Base-by-base conservation (phyloP, 2,888 invertebrate species). In the Sinodicranocentrus sp. region DNA sequence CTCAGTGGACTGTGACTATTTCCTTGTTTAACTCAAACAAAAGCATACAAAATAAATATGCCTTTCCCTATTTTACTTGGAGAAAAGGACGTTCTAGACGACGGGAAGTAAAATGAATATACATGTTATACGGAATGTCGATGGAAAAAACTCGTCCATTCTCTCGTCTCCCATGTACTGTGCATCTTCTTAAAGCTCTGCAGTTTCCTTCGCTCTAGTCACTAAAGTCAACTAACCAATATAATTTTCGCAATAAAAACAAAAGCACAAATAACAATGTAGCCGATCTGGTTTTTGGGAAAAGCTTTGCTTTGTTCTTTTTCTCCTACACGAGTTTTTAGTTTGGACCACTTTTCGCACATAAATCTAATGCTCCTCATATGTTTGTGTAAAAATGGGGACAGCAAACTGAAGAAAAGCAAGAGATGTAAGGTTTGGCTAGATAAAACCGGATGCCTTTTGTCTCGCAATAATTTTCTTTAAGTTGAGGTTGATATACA, bases 11-110 rank as follows among this genome's bases (percentile, higher is more conserved):
- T 61, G 82, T 75, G 68, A 82, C 82, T 67, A 75, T 82, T 82
- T 82, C 82, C 82, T 82, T 82, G 82, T 82, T 82, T 75, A 68
- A 82, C 17, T 82, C 75, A 82, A 75, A 82, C 75, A 82, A 75
- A 75, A 63, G 75, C 65, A 26, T 43, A 63, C 73, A 82, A 67
- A 57, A 61, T 71, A 80, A 80, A 71, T 63, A 80, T 65, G 54
- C 33, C 54, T 72, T 72, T 80, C 65, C 79, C 72, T 15, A 79
- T 79, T 79, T 79, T 25, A 44, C 52, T 79, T 33, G 5, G 15
- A 61, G 23, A 76, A 33, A n/a, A 76, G 54, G 10, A 33, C 75
- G 33, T 75, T 52, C 23, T 15, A n/a, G 57, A 57, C 25, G 67
- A 71, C 57, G 26, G 59, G 43, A 59, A 59, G 13, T 17, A 19